Base-by-base conservation (phyloP, 2,888 invertebrate genomes). In the Drosophila mimica region DNA sequence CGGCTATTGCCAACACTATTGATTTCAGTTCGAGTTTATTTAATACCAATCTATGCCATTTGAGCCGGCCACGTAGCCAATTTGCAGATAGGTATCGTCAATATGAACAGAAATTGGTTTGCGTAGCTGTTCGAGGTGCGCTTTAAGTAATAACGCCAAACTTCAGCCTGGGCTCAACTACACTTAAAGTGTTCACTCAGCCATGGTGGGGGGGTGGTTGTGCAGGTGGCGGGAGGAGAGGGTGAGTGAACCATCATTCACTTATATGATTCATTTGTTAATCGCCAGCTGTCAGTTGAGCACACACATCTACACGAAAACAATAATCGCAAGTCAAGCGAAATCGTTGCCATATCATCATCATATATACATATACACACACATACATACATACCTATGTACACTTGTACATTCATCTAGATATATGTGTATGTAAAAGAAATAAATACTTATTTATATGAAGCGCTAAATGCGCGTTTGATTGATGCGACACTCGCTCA, bases 401-500 rank as follows among this genome's bases (percentile, higher is more conserved):
- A 51, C n/a, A 58, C 15, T 49, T 30, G 20, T 17, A 54, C 28
- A 31, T 20, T 31, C 20, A 33, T 25, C n/a, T 57, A 9, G 30
- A 68, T 38, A 31, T 51, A 43, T 38, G 54, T 17, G 38, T 13
- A 30, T 56, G n/a, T 38, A 30, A 25, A 56, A 56, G 46, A 59
- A 68, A 63, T 59, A 79, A 66, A 75, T 71, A 54, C 78, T 71
- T 79, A 67, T 78, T 74, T 77, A 78, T 78, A 79, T 78, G 81
- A 79, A 73, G 81, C 79, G 84, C 76, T 84, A 87, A 88, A 88
- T 89, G 78, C 87, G 87, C 79, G 76, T 83, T 88, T 88, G 87
- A 88, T 88, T 88, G 84, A 88, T 88, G 87, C 89, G 87, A 87
- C 87, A 89, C 83, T 81, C 77, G 83, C 87, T 87, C 74, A 81